Percentiles rank a stretch among this genome's conserved stretches.
These are phyloP conservation scores for Xerus inauris DNA, from an alignment of 2,113 vertebrate species.

Conservation along the genomic window DNA sequence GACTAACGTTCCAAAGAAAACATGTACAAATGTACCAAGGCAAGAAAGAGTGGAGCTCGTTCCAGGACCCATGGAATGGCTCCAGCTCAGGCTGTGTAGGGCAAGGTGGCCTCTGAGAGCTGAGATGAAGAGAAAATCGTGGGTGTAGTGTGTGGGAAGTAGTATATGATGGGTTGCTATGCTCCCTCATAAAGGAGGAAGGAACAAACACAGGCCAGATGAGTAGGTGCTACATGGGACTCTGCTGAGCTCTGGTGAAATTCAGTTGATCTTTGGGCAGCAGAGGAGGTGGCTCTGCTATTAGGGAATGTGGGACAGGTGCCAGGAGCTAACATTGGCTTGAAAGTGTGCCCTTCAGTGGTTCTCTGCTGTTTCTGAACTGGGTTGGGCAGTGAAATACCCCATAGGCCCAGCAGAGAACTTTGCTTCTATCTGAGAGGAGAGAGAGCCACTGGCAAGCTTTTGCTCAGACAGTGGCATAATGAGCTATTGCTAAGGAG, in stretches of 20 bases:
- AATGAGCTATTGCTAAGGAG: not conserved
- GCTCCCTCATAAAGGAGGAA: not conserved
- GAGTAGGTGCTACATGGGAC: not conserved
- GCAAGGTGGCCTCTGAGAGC: not conserved
- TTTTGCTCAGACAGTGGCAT: not conserved
- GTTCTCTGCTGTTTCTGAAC: not conserved
- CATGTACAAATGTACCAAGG: rapidly evolving
- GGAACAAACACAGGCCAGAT: not conserved
- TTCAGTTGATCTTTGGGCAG: slow-evolving; percentile 35
- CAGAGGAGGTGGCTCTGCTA: not conserved
- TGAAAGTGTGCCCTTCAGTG: not conserved
- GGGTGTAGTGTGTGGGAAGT: not conserved
- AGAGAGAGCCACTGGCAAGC: rapidly evolving
- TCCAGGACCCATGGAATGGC: not conserved
- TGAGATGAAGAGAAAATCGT: not conserved
- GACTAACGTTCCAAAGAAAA: not conserved
- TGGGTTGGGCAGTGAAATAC: not conserved
- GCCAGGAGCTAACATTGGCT: not conserved
- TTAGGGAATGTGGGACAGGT: not conserved
- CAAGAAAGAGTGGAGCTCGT: not conserved
- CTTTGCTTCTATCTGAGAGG: not conserved
- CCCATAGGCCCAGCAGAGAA: rapidly evolving
- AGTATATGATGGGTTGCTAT: not conserved
- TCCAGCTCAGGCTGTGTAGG: not conserved
- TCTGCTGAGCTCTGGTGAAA: not conserved